These are phyloP conservation scores for Gymnodraco acuticeps DNA, from an alignment of 2,797 vertebrate species.

Conservation along the genomic window DNA sequence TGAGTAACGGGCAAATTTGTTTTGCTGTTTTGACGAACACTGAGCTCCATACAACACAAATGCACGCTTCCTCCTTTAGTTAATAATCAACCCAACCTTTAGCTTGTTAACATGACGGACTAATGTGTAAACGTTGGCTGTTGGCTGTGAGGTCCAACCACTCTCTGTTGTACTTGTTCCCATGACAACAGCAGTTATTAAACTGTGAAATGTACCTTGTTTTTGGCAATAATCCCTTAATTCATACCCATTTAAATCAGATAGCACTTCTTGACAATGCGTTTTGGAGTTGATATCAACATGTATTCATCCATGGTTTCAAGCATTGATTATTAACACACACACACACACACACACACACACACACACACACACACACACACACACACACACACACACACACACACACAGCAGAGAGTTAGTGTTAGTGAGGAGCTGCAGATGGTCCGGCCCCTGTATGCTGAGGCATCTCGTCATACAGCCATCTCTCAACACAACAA, in stretches of 20 bases:
- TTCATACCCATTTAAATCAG: conserved; percentile 9
- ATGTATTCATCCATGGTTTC: conserved; percentile 10
- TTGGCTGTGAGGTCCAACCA: conserved; percentile 13
- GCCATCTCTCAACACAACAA: conserved; percentile 56
- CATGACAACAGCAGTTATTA: conserved; percentile 23
- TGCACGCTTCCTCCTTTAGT: conserved; percentile 61
- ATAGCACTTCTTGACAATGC: background rate
- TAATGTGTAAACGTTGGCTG: conserved; percentile 45
- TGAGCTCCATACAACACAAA: conserved; percentile 40
- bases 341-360: too few relatives aligned
- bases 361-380: conserved; percentile 4
- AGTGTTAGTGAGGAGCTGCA: conserved; percentile 39
- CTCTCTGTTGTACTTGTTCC: conserved; percentile 33
- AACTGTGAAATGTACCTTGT: conserved; percentile 1
- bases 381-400: background rate
- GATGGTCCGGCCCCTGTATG: conserved; percentile 39
- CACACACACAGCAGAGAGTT: conserved; percentile 28
- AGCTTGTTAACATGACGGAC: conserved; percentile 44
- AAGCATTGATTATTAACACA: conserved; percentile 38
- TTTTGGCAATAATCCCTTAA: conserved; percentile 15
- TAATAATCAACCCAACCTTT: conserved; percentile 64
- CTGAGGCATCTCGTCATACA: conserved; percentile 47
- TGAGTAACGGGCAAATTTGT: conserved; percentile 12
- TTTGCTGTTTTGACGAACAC: conserved; percentile 24
- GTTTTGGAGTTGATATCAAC: conserved; percentile 16